Evolutionary conservation across 2,888 invertebrate species (phyloP), one percentile per base, ranked within the genome.

Genomic region (Tanypteryx hageni): DNA sequence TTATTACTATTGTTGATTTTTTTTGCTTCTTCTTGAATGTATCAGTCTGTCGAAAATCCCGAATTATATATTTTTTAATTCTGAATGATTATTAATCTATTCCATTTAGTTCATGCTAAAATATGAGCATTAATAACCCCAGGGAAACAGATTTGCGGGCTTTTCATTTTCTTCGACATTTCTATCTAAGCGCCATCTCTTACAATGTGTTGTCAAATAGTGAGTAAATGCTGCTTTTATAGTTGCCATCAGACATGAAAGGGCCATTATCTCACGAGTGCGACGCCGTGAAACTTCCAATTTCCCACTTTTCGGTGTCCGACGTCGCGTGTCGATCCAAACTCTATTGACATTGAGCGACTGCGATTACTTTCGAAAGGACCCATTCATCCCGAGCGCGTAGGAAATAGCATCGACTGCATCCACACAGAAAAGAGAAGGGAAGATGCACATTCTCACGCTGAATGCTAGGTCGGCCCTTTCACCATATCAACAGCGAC

Each of bases 331-430:
- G 22, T 76, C 76, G 76, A 27, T 27, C 27, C 22, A 76, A 22
- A 13, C 76, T 76, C 76, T 76, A 76, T 76, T 76, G 18, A 22
- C 27, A 27, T 18, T n/a, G 68, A 18, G 22, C 68, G n/a, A 68
- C 22, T 16, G 76, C 76, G 22, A 76, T 76, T 27, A 27, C 76
- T 76, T 76, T 76, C 76, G 76, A 27, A 76, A 76, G 76, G 76
- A 76, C 8, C 27, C 22, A 68, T 18, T 22, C n/a, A n/a, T 76
- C 27, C 76, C 27, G 13, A 27, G 13, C 76, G 10, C 76, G 7
- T 27, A 22, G 68, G 68, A 68, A 18, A 68, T 10, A 68, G 76
- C 22, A 76, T 27, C 76, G 68, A 18, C 22, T 44, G 44, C 44
- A 44, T 44, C 44, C 44, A 44, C 44, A 5, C 44, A 44, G 3